These are phyloP conservation scores for Plemyria rubiginata DNA, from an alignment of 2,888 invertebrate species.

Conservation along the genomic window DNA sequence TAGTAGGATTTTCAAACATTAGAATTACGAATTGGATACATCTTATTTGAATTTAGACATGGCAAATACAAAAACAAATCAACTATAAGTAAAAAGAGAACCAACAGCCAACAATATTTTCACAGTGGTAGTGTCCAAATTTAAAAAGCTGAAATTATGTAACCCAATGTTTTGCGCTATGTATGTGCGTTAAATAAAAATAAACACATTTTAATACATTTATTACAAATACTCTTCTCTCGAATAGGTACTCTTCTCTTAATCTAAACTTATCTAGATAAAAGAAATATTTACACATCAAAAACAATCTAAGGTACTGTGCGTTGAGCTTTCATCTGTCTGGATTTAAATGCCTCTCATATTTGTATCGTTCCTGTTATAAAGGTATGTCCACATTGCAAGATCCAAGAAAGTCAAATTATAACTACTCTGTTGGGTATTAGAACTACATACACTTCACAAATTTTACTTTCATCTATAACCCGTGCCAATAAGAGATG, in stretches of 20 bases:
- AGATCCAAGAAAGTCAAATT: constrained; percentile 48
- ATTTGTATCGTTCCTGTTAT: constrained; percentile 51
- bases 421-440: constrained; percentile 54
- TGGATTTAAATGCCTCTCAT: constrained; percentile 61
- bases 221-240: constrained; percentile 53
- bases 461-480: constrained; percentile 1
- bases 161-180: neutral
- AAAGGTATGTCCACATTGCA: constrained; percentile 38
- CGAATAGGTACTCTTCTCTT: too few relatives aligned
- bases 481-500: constrained; percentile 21
- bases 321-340: constrained; percentile 36
- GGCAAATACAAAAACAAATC: too few relatives aligned
- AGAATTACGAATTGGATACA: too few relatives aligned
- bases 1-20: neutral
- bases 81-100: too few relatives aligned
- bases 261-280: constrained; percentile 65
- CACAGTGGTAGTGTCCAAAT: too few relatives aligned
- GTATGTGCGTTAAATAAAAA: constrained; percentile 3
- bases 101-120: too few relatives aligned
- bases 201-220: constrained; percentile 52
- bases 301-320: constrained; percentile 49
- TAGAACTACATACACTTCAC: constrained; percentile 26
- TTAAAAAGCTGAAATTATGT: neutral
- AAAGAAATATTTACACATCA: constrained; percentile 75
- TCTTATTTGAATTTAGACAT: too few relatives aligned